Evolutionary conservation across 2,797 vertebrate genomes (phyloP), one percentile per base, ranked within the genome.

Genomic region (Gallinago nigripennis): DNA sequence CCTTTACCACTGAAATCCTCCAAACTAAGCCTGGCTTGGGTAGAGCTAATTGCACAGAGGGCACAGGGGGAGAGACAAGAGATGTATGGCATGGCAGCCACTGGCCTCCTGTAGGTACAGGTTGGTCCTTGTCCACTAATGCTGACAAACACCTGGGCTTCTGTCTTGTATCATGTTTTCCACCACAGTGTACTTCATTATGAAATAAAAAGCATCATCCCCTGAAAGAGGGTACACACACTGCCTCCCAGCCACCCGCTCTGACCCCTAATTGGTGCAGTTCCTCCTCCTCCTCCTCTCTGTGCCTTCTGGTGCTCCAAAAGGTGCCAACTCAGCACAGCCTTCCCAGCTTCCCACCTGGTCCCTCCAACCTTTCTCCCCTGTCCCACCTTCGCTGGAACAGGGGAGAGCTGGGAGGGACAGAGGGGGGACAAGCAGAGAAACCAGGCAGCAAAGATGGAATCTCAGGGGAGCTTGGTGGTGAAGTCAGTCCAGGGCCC

Each of bases 341-440:
- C 24, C 17, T 33, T 35, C n/a, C 8, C 35, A 51, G 43, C 21
- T 77, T 92, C 28, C 35, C 70, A 57, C n/a, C 37, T 35, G 39
- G 45, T 30, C 28, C 51, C 28, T 30, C 17, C 51, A 16, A 30
- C 51, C 16, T 30, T 53, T 28, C 27, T 30, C 51, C 51, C 51
- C 51, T 30, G 10, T 53, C 51, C 51, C 16, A 45, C 31, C 35
- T 82, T 45, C 14, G 41, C 17, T 50, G 35, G 45, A 45, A 56
- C 30, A 83, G 69, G 4, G 6, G 73, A 23, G 68, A 70, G 17
- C 35, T 66, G 56, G 27, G 46, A 31, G 13, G 25, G 35, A 68
- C 0, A 0, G 1, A 46, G 27, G 69, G n/a, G 18, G 27, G 11
- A 37, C 0, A 1, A 60, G 39, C 48, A 86, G 70, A 94, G 70